Conservation (phyloP, 2,797 vertebrate genomes). For the Tarsius wallacei region DNA sequence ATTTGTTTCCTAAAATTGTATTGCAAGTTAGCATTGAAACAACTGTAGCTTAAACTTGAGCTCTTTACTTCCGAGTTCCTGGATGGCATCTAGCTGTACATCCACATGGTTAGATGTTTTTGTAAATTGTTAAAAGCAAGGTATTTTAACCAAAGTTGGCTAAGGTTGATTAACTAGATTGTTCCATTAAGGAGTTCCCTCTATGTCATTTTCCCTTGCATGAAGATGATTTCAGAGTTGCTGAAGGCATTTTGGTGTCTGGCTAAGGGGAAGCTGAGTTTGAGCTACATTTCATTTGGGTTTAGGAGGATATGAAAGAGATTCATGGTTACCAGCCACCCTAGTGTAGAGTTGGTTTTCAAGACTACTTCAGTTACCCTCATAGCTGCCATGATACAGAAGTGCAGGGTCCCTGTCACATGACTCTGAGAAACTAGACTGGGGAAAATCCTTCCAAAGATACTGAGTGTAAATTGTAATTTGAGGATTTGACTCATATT, state of each 20-base stretch:
- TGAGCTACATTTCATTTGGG: neutral
- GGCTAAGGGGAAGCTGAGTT: neutral
- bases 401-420: neutral
- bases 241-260: neutral
- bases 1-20: constrained; percentile 18
- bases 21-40: neutral
- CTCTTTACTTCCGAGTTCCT: neutral
- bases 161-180: neutral
- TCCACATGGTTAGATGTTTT: neutral
- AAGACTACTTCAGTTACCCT: neutral
- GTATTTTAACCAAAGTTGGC: neutral
- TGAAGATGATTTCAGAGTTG: neutral
- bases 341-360: neutral
- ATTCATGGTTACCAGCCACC: neutral
- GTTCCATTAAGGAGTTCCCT: neutral
- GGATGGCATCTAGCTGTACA: neutral
- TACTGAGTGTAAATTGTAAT: neutral
- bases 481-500: neutral
- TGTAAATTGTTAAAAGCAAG: neutral
- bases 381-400: neutral
- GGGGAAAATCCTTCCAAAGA: neutral
- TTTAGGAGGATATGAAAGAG: neutral
- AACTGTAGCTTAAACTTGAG: neutral
- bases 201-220: neutral
- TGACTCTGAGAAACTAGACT: neutral